Percentiles rank a stretch among this genome's conserved stretches.
phyloP scores from a whole-genome alignment of 2,888 invertebrate species.

The Lydus trimaculatus region DNA sequence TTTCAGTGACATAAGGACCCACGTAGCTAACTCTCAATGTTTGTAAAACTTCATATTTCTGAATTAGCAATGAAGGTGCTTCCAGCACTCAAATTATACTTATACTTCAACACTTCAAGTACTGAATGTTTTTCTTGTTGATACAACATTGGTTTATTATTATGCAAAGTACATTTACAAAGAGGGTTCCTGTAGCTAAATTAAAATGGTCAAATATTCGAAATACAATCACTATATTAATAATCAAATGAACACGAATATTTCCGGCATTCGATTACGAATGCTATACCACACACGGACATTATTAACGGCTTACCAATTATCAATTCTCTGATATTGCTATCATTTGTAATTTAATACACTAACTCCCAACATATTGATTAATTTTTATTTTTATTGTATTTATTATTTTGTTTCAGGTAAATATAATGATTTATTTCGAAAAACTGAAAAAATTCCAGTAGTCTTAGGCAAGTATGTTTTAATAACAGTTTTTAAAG shows the following conservation, averaged over 20 bases:
- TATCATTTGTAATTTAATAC: constrained; percentile 17
- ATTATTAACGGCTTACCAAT: constrained; percentile 21
- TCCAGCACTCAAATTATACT: too few species aligned
- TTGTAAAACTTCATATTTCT: too few species aligned
- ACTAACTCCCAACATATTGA: not conserved
- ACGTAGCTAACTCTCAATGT: too few species aligned
- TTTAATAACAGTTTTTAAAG: constrained; percentile 20
- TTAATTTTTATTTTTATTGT: not conserved
- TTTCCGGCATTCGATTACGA: constrained; percentile 25
- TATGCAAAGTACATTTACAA: constrained; percentile 19
- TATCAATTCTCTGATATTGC: constrained; percentile 26
- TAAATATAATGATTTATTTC: constrained; percentile 16
- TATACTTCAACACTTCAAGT: too few species aligned
- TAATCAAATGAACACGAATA: constrained; percentile 31
- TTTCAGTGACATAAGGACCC: too few species aligned
- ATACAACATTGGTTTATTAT: too few species aligned
- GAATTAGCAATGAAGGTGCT: too few species aligned
- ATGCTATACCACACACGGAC: constrained; percentile 18
- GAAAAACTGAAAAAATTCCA: not conserved
- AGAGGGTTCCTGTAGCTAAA: constrained; percentile 9
- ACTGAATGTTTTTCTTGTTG: too few species aligned
- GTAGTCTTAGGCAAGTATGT: not conserved
- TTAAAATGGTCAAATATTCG: constrained; percentile 17
- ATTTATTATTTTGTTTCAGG: constrained; percentile 25
- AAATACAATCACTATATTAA: constrained; percentile 21